Percentiles rank a stretch among this genome's conserved stretches.
Evolutionary conservation across 2,888 invertebrate species (phyloP).

Genomic region (Drosophila phalerata): DNA sequence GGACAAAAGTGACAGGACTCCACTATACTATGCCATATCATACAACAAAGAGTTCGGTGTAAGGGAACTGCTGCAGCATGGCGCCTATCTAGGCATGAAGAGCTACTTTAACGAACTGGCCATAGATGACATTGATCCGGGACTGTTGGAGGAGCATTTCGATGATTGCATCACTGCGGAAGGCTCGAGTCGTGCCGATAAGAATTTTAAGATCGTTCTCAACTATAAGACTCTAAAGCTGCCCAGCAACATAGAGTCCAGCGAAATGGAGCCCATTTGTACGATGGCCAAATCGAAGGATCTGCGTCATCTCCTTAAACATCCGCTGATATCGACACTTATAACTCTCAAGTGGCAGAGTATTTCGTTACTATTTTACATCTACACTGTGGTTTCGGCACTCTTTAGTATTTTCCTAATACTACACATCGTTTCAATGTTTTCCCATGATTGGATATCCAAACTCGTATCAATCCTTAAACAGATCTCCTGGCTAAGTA

Average conservation of each 20-base stretch:
- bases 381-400: not conserved
- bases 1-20: slow-evolving; percentile 89
- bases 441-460: not conserved
- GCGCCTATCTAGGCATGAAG: slow-evolving; percentile 90
- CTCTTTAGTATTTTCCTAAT: not conserved
- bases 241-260: slow-evolving; percentile 87
- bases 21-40: slow-evolving; percentile 91
- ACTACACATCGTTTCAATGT: not conserved
- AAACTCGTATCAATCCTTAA: not conserved
- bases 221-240: slow-evolving; percentile 89
- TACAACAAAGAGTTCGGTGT: slow-evolving; percentile 89
- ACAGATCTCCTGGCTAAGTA: not conserved
- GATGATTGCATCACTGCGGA: slow-evolving; percentile 90
- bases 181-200: slow-evolving; percentile 87
- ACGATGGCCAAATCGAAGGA: slow-evolving; percentile 90
- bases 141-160: slow-evolving; percentile 89
- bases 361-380: slow-evolving; percentile 8
- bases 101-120: slow-evolving; percentile 89
- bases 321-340: slow-evolving; percentile 92
- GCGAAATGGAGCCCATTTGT: slow-evolving; percentile 24
- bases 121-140: slow-evolving; percentile 89
- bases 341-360: slow-evolving; percentile 91
- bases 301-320: slow-evolving; percentile 89
- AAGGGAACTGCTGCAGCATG: slow-evolving; percentile 88
- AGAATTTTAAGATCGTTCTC: slow-evolving; percentile 90